phyloP scores from a whole-genome alignment of 1,140 invertebrate species.

The Drosophila parabipectinata region DNA sequence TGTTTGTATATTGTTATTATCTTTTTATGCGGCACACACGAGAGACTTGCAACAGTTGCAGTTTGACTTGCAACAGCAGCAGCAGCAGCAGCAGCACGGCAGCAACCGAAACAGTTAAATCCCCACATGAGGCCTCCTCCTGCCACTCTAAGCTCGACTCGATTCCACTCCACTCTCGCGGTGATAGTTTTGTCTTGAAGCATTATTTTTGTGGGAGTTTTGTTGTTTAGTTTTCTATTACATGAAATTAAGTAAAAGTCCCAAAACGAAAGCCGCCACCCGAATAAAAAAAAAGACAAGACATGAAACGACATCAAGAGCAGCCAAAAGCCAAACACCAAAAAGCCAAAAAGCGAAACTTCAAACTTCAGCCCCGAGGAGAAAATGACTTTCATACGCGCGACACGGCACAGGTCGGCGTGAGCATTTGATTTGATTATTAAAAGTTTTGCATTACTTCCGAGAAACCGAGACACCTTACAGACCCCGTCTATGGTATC shows the following conservation, averaged over 20 bases:
- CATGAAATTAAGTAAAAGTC: conserved; percentile 78
- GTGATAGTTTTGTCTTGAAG: conserved; percentile 68
- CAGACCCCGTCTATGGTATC: neutral
- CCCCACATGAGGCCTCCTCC: conserved; percentile 14
- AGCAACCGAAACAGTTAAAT: conserved; percentile 17
- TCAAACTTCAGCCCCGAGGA: conserved; percentile 33
- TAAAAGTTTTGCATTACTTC: conserved; percentile 78
- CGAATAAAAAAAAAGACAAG: conserved; percentile 28
- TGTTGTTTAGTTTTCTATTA: conserved; percentile 61
- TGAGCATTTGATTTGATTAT: conserved; percentile 79
- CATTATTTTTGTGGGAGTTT: conserved; percentile 55
- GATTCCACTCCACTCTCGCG: conserved; percentile 33
- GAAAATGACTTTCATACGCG: conserved; percentile 69
- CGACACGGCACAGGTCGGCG: conserved; percentile 32
- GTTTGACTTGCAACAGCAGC: neutral
- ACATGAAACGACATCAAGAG: conserved; percentile 49
- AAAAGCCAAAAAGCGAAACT: conserved; percentile 41
- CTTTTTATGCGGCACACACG: conserved; percentile 57
- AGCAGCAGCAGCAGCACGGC: neutral
- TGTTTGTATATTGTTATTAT: conserved; percentile 76
- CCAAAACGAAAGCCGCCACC: conserved; percentile 66
- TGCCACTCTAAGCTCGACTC: conserved; percentile 24
- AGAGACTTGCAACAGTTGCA: conserved; percentile 48
- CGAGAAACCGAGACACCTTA: conserved; percentile 54
- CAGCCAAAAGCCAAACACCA: conserved; percentile 19